Evolutionary conservation across 2,113 vertebrate genomes (phyloP), one percentile per base, ranked within the genome.

Genomic region (Pycnonotus jocosus): DNA sequence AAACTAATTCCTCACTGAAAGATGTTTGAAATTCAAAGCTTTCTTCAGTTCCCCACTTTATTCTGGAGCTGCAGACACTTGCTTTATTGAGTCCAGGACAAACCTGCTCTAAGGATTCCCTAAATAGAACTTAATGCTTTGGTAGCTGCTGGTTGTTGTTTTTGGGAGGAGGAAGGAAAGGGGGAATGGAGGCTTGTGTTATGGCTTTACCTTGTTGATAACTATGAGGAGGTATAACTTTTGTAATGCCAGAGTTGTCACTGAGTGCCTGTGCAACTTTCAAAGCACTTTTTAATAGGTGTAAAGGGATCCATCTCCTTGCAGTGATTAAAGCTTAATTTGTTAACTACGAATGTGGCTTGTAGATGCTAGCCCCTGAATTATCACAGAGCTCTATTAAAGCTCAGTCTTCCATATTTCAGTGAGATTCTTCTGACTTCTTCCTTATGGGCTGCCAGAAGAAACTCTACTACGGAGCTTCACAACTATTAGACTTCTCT

Each of bases 1-100:
- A 98, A 97, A 97, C 96, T 97, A 98, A 98, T 97, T 97, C 96
- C 96, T 97, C 91, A 93, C 81, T 98, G 97, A 98, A 98, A 98
- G 98, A 97, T 69, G 79, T 96, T 96, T 97, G 96, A 97, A 98
- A 98, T 96, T 96, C 88, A 98, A 98, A 94, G 95, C 95, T 96
- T 91, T 65, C 79, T 80, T 58, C 78, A 71, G 40, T 85, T 93
- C 92, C 70, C 48, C 81, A 54, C 82, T 95, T 82, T 65, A 64
- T 82, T 97, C 86, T 95, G 93, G 94, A 96, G 94, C 93, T 96
- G 97, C 94, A 96, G 94, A 96, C 96, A 95, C 95, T 97, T 96
- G 96, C 83, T 78, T 86, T 89, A 65, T 44, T 88, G 82, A 90
- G 93, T 68, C 61, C 81, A 92, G 81, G 93, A 93, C 74, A 94